These are phyloP conservation scores for Anolis apletophallus DNA, from an alignment of 2,797 vertebrate species.

Conservation along the genomic window DNA sequence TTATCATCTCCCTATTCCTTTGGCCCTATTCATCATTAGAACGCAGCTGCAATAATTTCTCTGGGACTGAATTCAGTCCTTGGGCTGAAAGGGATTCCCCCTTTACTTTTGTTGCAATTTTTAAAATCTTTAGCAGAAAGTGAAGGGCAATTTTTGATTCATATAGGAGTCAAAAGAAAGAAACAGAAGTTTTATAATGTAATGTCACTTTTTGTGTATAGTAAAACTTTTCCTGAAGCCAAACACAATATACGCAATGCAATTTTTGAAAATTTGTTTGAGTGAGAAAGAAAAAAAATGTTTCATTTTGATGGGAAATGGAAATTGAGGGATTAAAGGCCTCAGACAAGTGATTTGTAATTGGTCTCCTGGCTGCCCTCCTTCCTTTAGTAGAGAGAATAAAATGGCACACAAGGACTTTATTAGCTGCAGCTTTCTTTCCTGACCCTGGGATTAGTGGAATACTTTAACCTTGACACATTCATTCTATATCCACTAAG, in stretches of 20 bases:
- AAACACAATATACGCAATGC: slow-evolving; percentile 24
- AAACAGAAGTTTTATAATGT: slow-evolving; percentile 33
- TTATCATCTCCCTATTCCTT: too few species aligned
- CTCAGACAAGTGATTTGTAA: slow-evolving; percentile 78
- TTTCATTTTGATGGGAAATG: slow-evolving; percentile 76
- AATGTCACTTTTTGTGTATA: neutral
- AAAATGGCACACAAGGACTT: slow-evolving; percentile 68
- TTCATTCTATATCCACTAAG: slow-evolving; percentile 67
- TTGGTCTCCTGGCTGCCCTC: slow-evolving; percentile 76
- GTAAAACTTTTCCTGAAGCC: slow-evolving; percentile 33
- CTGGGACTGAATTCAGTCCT: too few species aligned
- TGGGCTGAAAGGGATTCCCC: too few species aligned
- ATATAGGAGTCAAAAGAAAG: slow-evolving; percentile 18
- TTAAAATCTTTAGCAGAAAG: neutral
- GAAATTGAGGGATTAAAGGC: slow-evolving; percentile 80
- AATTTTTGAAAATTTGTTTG: slow-evolving; percentile 31
- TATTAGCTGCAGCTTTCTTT: slow-evolving; percentile 74
- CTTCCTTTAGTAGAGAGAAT: slow-evolving; percentile 69
- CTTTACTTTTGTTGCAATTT: too few species aligned
- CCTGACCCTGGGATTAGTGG: slow-evolving; percentile 73
- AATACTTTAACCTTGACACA: slow-evolving; percentile 78
- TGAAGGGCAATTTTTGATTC: neutral
- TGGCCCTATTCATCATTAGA: too few species aligned
- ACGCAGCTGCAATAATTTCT: too few species aligned
- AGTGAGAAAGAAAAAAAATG: slow-evolving; percentile 30